Base-by-base conservation (phyloP, 2,888 invertebrate species). In the Miltochrista miniata region DNA sequence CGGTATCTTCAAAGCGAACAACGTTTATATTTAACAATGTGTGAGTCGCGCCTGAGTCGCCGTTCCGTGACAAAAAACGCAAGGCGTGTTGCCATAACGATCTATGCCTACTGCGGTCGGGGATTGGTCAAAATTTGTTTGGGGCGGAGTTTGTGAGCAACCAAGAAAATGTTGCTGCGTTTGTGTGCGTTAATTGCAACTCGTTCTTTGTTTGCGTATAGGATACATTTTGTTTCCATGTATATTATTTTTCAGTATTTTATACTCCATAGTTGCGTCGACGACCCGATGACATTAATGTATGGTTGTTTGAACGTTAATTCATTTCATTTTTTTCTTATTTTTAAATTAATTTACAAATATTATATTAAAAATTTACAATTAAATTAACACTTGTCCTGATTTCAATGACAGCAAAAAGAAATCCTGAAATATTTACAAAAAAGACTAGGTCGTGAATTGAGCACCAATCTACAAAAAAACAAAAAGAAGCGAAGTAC, bases 41-140 rank as follows among this genome's bases (percentile, higher is more conserved):
- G 90, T 89, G 90, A 89, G 90, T 90, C 90, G 91, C 91, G 91
- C 91, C 89, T 83, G 91, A 90, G 91, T 90, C 85, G 91, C 74
- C 77, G 85, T 84, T 86, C 86, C 89, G 85, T 90, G 87, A 89
- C 90, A 87, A 89, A 89, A 85, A 89, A 85, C 81, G 83, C 75
- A 83, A 91, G 91, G 91, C 90, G 91, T 90, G 89, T 82, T 87
- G 83, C 83, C 81, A 83, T 78, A 73, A 76, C 89, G 90, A 90
- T 90, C 91, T 91, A 86, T 86, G 85, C 85, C 83, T 79, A 78
- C 82, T 68, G 60, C 73, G 76, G 66, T 56, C 74, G 60, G 64
- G 62, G 82, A 90, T 91, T 91, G 91, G 91, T 81, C 80, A 77
- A 85, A 87, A 79, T 86, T 83, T 76, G 77, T 85, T 81, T 75